These are phyloP conservation scores for Armadillidium nasatum DNA, from an alignment of 1,140 invertebrate species.

Conservation along the genomic window DNA sequence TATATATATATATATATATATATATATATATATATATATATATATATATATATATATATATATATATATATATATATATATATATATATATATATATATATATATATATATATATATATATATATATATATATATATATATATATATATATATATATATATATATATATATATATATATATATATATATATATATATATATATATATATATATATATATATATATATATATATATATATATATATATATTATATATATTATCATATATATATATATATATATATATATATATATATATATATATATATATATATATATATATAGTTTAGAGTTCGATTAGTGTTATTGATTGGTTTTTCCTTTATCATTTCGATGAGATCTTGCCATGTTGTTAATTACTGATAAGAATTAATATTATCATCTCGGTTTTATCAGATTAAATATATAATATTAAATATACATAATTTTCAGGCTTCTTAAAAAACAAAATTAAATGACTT, in stretches of 20 bases:
- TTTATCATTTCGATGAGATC: too few relatives aligned
- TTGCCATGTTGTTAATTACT: too few relatives aligned
- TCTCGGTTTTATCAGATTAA: too few relatives aligned
- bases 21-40: slow-evolving; percentile 1
- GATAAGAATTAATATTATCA: too few relatives aligned
- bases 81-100: slow-evolving; percentile 2
- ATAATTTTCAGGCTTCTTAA: too few relatives aligned
- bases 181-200: neutral
- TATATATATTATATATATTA: neutral
- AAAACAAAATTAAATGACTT: too few relatives aligned
- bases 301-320: too few relatives aligned
- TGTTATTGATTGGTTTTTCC: too few relatives aligned
- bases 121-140: neutral
- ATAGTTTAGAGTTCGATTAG: too few relatives aligned
- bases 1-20: neutral
- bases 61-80: slow-evolving; percentile 2
- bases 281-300: too few relatives aligned
- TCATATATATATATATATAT: too few relatives aligned
- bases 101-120: neutral
- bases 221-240: neutral
- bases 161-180: neutral
- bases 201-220: neutral
- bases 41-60: neutral
- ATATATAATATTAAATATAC: too few relatives aligned
- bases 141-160: neutral